Evolutionary conservation across 2,113 vertebrate genomes (phyloP), one percentile per base, ranked within the genome.

Genomic region (Sinocyclocheilus anshuiensis): DNA sequence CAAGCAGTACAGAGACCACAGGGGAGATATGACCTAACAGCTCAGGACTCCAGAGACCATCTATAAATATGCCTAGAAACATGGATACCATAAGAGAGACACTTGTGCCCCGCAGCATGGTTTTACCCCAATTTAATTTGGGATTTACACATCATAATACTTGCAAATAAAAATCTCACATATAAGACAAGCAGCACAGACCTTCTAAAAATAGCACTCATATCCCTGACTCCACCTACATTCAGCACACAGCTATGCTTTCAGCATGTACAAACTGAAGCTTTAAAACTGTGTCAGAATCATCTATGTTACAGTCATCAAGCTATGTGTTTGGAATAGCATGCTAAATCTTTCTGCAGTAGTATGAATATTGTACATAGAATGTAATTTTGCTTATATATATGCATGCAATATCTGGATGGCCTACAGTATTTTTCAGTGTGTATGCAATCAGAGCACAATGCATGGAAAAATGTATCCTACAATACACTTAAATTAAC

Each of bases 21-120:
- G 26, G 6, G n/a, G 12, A 77, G 76, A 33, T 26, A 65, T 63
- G 57, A 85, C 84, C 75, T 78, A 53, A 71, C 75, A 77, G 84
- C 75, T 69, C 57, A 85, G 45, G 59, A 33, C 72, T 50, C 33
- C 53, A 84, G 53, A 78, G 76, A 78, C 24, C 11, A 15, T 76
- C 74, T 76, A 76, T 57, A 78, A 36, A 57, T 78, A 33, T 0
- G 10, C 29, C 48, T 33, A 33, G 57, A 81, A 65, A 45, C 59
- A 81, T 18, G 26, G 18, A 78, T 22, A 57, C n/a, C 50, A 57
- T 59, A 5, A 59, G 26, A 78, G 50, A 57, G 18, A 36, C 4
- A 2, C 26, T 59, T 22, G 18, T 26, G 50, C 13, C 77, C 29
- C 1, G 16, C 53, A 36, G 53, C 53, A 59, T n/a, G 42, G 42